phyloP scores from a whole-genome alignment of 2,113 vertebrate genomes.

The Hystrix brachyura region DNA sequence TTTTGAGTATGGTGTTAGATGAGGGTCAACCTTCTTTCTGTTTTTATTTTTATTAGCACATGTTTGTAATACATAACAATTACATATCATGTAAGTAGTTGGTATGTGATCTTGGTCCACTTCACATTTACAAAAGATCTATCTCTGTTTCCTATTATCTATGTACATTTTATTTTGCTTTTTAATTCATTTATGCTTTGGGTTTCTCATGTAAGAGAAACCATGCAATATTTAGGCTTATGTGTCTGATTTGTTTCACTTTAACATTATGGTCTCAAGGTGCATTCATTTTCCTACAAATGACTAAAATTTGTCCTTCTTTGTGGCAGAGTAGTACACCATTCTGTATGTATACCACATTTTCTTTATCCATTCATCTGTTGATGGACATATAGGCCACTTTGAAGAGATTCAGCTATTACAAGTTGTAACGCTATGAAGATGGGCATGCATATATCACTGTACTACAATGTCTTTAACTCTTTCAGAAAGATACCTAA shows the following conservation, averaged over 20 bases:
- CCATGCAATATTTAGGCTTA: not conserved
- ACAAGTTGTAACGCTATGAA: not conserved
- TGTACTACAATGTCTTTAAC: not conserved
- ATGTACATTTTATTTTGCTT: not conserved
- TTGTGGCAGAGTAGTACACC: not conserved
- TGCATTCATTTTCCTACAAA: not conserved
- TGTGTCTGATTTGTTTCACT: not conserved
- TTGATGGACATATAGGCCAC: not conserved
- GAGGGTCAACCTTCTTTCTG: not conserved
- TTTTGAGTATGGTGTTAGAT: not conserved
- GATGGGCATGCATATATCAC: not conserved
- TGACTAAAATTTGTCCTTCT: not conserved
- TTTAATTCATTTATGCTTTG: not conserved
- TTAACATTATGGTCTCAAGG: not conserved
- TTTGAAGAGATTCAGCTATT: not conserved
- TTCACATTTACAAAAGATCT: not conserved
- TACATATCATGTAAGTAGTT: not conserved
- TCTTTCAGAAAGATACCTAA: not conserved
- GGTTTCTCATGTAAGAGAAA: not conserved
- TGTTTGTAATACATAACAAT: not conserved
- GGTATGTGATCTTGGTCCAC: not conserved
- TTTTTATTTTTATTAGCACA: not conserved
- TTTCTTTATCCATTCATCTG: not conserved
- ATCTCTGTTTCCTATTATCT: not conserved
- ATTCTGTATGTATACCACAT: not conserved